phyloP scores from a whole-genome alignment of 1,140 invertebrate species.

The Hyles euphorbiae region DNA sequence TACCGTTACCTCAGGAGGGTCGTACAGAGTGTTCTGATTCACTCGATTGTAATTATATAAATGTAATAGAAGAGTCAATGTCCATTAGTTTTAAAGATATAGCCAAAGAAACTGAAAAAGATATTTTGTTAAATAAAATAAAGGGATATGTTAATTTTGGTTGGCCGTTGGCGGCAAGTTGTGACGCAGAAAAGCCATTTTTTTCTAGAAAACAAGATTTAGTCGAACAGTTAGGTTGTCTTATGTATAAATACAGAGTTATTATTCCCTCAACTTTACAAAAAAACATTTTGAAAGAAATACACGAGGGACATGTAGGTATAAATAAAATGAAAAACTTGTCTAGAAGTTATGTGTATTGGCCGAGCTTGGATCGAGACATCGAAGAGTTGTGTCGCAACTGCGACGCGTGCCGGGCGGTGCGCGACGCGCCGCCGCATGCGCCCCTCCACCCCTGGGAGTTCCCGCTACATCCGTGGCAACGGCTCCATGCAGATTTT shows the following conservation, averaged over 20 bases:
- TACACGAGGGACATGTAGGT: conserved; percentile 65
- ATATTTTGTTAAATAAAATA: conserved; percentile 28
- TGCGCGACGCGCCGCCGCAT: conserved; percentile 29
- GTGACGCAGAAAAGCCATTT: conserved; percentile 28
- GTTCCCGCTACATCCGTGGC: conserved; percentile 36
- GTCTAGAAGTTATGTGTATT: conserved; percentile 65
- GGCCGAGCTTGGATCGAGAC: conserved; percentile 58
- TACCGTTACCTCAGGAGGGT: conserved; percentile 17
- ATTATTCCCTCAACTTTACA: conserved; percentile 48
- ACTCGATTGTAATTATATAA: not conserved
- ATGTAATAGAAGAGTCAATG: conserved; percentile 20
- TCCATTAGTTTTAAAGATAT: conserved; percentile 31
- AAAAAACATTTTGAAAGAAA: conserved; percentile 40
- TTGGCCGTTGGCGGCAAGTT: conserved; percentile 21
- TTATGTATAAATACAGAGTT: conserved; percentile 44
- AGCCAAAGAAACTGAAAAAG: conserved; percentile 20
- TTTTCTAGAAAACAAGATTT: conserved; percentile 26
- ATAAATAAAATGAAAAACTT: conserved; percentile 67
- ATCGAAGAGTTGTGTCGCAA: conserved; percentile 38
- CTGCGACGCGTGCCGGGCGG: conserved; percentile 28
- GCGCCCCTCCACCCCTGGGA: conserved; percentile 35
- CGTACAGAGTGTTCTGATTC: not conserved
- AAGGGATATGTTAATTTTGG: conserved; percentile 29
- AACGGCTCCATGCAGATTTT: conserved; percentile 37
- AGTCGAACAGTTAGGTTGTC: conserved; percentile 24